Conservation (phyloP, 2,113 vertebrate genomes). For the Capricornis sumatraensis region DNA sequence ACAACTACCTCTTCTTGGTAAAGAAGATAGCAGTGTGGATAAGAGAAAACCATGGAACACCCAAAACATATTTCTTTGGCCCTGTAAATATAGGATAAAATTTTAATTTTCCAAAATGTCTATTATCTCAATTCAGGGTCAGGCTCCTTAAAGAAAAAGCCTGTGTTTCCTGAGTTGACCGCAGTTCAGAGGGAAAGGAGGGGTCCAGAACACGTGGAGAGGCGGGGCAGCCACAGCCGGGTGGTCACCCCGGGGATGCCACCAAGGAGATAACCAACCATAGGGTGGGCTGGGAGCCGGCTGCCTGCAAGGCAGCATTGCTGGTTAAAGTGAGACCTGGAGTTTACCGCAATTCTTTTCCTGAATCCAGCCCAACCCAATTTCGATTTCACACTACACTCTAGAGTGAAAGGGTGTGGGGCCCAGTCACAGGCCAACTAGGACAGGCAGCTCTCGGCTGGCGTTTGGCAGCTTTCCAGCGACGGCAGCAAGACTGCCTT, state of each 20-base stretch:
- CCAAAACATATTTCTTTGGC: background rate
- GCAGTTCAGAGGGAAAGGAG: background rate
- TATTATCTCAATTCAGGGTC: background rate
- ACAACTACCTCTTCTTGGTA: background rate
- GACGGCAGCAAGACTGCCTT: background rate
- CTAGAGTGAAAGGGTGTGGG: background rate
- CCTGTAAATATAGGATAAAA: background rate
- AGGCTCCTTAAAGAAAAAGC: background rate
- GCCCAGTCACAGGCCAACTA: background rate
- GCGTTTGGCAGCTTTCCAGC: background rate
- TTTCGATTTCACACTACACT: slow-evolving; percentile 30
- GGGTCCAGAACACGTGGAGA: background rate
- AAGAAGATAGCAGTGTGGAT: background rate
- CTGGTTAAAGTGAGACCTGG: background rate
- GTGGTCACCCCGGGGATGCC: background rate
- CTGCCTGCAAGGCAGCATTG: fast-evolving
- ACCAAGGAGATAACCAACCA: background rate
- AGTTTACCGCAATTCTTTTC: background rate
- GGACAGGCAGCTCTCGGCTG: background rate
- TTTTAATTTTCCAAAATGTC: background rate
- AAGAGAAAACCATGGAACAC: background rate
- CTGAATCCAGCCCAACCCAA: background rate
- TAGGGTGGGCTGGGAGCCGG: background rate
- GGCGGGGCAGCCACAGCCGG: background rate
- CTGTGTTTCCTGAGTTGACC: background rate